Evolutionary conservation across 2,797 vertebrate species (phyloP), one percentile per base, ranked within the genome.

Genomic region (Lepidocolaptes lacrymiger): DNA sequence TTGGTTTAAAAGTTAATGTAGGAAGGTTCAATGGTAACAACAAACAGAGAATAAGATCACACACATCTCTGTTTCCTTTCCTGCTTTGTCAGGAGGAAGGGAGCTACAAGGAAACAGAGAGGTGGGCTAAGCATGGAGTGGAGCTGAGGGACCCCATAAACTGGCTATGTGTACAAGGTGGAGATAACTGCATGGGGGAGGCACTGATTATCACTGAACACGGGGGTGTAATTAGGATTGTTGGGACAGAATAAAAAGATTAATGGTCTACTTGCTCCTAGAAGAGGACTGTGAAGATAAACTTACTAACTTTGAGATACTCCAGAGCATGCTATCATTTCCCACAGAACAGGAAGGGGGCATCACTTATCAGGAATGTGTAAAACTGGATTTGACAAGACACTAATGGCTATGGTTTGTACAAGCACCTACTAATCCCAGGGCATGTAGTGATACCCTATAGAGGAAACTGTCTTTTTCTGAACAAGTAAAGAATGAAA

Each of bases 301-400:
- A 89, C 87, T 74, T 68, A 54, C 51, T n/a, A 55, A 83, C 51
- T 91, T 21, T 62, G 82, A 89, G 79, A 84, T 69, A 78, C 24
- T 78, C 55, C 73, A 88, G 89, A 85, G 54, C 32, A 17, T 2
- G 14, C 75, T 43, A 83, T 88, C 22, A 14, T 91, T 91, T 81
- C 68, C 78, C 58, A 88, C 26, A 49, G 85, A 73, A 76, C 21
- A 63, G 59, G 85, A 95, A 88, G 19, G 12, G 44, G 32, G 48
- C 62, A 94, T 85, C 69, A 27, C 77, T 85, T 91, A 86, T 12
- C 2, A 2, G 7, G 58, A 63, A 75, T 26, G 44, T 48, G 56
- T 55, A 61, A 90, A 92, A 86, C n/a, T n/a, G 41, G 43, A 84
- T 83, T 72, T 78, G 85, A 89, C 43, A 78, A 88, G 91, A 78